These are phyloP conservation scores for Pseudorectes ferrugineus DNA, from an alignment of 2,113 vertebrate genomes.

Conservation along the genomic window DNA sequence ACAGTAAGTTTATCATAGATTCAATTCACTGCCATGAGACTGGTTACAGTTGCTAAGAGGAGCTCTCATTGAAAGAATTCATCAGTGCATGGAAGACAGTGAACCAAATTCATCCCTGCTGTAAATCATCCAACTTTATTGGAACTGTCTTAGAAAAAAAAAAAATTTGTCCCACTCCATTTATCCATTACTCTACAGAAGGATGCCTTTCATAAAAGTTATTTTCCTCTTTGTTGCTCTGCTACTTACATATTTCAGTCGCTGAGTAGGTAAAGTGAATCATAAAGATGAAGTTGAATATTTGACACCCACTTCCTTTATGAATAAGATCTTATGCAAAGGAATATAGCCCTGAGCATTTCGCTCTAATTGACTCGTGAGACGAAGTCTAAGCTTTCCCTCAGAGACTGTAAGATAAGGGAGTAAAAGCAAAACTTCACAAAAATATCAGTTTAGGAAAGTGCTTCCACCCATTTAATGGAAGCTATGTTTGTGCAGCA, in stretches of 20 bases:
- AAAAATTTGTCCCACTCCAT: neutral
- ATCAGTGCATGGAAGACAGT: constrained; percentile 10
- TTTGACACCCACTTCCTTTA: neutral
- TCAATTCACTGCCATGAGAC: neutral
- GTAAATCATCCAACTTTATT: constrained; percentile 27
- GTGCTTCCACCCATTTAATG: neutral
- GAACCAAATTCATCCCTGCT: constrained; percentile 27
- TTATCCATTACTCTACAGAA: constrained; percentile 8
- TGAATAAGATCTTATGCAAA: neutral
- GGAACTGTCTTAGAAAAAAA: neutral
- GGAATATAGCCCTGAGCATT: neutral
- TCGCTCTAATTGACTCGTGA: neutral
- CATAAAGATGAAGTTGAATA: neutral
- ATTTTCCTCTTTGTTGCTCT: constrained; percentile 62
- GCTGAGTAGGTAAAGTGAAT: neutral
- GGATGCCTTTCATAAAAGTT: constrained; percentile 32
- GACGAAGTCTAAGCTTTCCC: neutral
- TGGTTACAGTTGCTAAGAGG: neutral
- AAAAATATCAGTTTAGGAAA: neutral
- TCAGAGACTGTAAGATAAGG: neutral
- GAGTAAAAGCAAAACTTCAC: neutral
- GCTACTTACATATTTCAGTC: constrained; percentile 7
- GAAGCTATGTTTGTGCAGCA: neutral
- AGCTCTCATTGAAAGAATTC: constrained; percentile 30
- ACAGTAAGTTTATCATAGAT: constrained; percentile 17